Evolutionary conservation across 2,113 vertebrate genomes (phyloP).

Genomic region (Oryzias celebensis): DNA sequence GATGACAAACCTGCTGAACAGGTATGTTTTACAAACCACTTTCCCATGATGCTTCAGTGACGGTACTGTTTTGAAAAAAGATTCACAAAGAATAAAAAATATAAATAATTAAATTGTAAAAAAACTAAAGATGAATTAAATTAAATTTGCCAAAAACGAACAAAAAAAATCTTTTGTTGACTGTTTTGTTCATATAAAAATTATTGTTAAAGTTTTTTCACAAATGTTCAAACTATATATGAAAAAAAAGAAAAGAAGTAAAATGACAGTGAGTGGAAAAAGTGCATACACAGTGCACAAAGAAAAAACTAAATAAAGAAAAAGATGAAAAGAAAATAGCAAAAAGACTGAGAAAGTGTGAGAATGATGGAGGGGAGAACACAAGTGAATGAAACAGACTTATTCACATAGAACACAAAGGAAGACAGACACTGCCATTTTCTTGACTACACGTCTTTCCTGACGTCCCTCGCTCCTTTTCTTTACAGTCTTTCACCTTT

Average conservation of each 20-base stretch:
- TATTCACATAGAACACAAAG: conserved; percentile 62
- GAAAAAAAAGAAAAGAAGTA: not conserved
- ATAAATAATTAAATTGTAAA: no score
- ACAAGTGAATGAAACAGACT: conserved; percentile 38
- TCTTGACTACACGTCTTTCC: conserved; percentile 15
- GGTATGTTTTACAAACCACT: no score
- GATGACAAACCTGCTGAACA: no score
- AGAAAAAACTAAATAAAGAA: conserved; percentile 26
- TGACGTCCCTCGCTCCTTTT: not conserved
- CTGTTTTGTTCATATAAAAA: no score
- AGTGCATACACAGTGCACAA: not conserved
- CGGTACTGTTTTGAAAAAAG: no score
- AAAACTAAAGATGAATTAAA: no score
- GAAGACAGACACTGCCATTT: conserved; percentile 40
- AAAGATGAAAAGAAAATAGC: conserved; percentile 23
- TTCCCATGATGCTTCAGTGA: no score
- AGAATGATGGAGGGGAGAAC: conserved; percentile 49
- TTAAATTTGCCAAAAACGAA: no score
- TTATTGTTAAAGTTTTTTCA: no score
- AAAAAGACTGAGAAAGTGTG: conserved; percentile 32
- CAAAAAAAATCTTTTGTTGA: no score
- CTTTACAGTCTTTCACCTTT: not conserved
- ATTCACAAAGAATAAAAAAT: no score
- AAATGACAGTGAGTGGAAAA: not conserved
- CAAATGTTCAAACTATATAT: not conserved